A percentile compares a stretch with the other conserved stretches of the same genome.
Evolutionary conservation across 2,888 invertebrate genomes (phyloP).

Genomic region (Agrotis segetum): DNA sequence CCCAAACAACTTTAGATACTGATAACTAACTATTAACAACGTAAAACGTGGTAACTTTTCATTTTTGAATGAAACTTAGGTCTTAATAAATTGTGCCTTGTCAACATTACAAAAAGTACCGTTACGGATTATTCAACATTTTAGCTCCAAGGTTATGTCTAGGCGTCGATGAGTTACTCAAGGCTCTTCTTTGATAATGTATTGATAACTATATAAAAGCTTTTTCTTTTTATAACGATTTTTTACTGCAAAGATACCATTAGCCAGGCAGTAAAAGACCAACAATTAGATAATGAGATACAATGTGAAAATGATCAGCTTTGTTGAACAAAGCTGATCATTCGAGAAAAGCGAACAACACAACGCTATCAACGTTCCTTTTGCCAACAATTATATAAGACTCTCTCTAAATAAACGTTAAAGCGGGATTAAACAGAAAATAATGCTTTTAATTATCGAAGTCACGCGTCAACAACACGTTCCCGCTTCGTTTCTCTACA

Average conservation of each 20-base stretch:
- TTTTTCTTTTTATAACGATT: no score
- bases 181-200: no score
- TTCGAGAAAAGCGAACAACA: conserved; percentile 13
- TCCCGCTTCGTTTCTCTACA: conserved; percentile 50
- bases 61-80: background rate
- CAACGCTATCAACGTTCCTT: conserved; percentile 20
- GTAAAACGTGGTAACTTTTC: background rate
- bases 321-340: background rate
- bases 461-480: conserved; percentile 51
- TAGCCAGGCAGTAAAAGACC: background rate
- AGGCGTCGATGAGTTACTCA: background rate
- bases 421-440: conserved; percentile 59
- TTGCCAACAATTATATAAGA: conserved; percentile 39
- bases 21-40: no score
- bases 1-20: background rate
- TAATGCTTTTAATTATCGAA: conserved; percentile 66
- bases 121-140: background rate
- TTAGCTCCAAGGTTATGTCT: background rate
- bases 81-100: no score
- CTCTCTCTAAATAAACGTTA: conserved; percentile 46
- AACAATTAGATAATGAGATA: background rate
- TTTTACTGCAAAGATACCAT: no score
- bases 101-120: no score
- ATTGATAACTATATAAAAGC: no score
- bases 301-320: no score